Evolutionary conservation across 2,888 invertebrate species (phyloP), one percentile per base, ranked within the genome.

Genomic region (Drosophila tripunctata): DNA sequence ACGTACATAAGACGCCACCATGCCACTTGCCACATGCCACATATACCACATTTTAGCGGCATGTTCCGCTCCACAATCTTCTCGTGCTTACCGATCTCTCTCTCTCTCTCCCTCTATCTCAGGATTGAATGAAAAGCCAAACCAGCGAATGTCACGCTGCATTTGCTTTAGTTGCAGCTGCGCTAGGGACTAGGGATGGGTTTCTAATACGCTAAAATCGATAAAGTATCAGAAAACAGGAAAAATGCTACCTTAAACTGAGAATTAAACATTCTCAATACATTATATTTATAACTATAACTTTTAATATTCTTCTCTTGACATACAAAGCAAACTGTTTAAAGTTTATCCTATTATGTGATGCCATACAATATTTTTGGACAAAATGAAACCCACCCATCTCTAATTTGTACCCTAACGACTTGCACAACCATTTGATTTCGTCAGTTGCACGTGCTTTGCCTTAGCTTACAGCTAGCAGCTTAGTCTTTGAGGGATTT

Each of bases 71-170:
- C 5, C 17, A 22, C 17, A 22, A 4, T 41, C 14, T 22, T 2
- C n/a, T 7, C 12, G 7, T 12, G 19, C 31, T 19, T 10, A 4
- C 8, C 36, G 17, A 15, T 19, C 31, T 33, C 15, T 22, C 21
- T 3, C 38, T 21, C 21, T 6, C 21, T 40, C 44, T 27, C 8
- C 27, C 8, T 4, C 4, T 14, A 0, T 14, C 24, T 15, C 6
- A 1, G 52, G 22, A 36, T 14, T 78, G 67, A 80, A 66, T 67
- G 80, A 70, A 78, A 83, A 80, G 15, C 24, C 43, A 87, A 40
- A 27, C 70, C 85, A 82, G 64, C 70, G 71, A 63, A 70, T 81
- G 85, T 85, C 86, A 81, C 68, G 85, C 76, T 78, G 85, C 76
- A 87, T 84, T 81, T 73, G 69, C 75, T 51, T 52, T 36, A 8